Base-by-base conservation (phyloP, 1,140 invertebrate species). In the Dendrolimus punctatus region DNA sequence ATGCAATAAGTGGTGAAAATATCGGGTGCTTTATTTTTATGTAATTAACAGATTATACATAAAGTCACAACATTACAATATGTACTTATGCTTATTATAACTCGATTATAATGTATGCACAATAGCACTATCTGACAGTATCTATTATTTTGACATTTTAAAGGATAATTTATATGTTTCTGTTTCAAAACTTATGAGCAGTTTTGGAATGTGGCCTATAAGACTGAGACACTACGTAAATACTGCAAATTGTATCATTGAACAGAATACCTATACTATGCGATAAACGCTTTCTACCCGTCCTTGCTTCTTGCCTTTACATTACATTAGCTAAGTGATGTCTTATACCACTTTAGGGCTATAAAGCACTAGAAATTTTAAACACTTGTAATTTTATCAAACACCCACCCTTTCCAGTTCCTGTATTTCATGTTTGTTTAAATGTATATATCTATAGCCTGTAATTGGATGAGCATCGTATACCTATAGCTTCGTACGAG, bases 251-350 rank as follows among this genome's bases (percentile, higher is more conserved):
- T 77, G 77, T 80, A 79, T 80, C 81, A 80, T 74, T 76, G 79
- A 72, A 78, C 72, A 77, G 70, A 73, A 80, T 78, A 78, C 55
- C 53, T 45, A 8, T 37, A 23, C 46, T 58, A 81, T 80, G 78
- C 79, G 69, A 83, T 71, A 81, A 79, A 86, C 77, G 80, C 80
- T 86, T 83, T 82, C 72, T 83, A 84, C 82, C 82, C 82, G 82
- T 86, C 82, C 82, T 86, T 76, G 76, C 80, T 84, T 80, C 82
- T 84, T 84, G 82, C 82, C 82, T 86, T 86, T 84, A 82, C 80
- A 78, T 73, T 23, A 23, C 23, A 79, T 73, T 83, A 83, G 76
- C 74, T 85, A 85, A 75, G 73, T 85, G 81, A 79, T 77, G 67
- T 75, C 68, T 80, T 70, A 74, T 70, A 76, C 74, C 71, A 68